Conservation (phyloP, 2,113 vertebrate species). For the Tragelaphus strepsiceros region DNA sequence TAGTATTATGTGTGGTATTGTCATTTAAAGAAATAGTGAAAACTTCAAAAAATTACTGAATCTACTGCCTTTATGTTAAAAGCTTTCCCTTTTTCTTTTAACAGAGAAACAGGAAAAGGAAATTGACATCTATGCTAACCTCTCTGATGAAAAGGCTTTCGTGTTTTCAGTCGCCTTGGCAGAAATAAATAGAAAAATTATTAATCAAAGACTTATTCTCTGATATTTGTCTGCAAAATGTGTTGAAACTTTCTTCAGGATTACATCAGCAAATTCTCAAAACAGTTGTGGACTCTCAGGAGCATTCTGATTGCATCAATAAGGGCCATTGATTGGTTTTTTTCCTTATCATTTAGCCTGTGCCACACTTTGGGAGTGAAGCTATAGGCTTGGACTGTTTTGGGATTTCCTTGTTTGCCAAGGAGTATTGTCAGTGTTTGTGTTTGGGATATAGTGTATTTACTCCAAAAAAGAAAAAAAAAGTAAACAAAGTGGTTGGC, state of each 20-base stretch:
- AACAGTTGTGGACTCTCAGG: constrained; percentile 68
- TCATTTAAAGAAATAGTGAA: constrained; percentile 29
- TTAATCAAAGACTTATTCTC: constrained; percentile 96
- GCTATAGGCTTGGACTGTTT: constrained; percentile 41
- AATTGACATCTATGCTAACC: constrained; percentile 96
- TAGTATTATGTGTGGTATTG: background rate
- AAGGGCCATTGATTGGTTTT: constrained; percentile 53
- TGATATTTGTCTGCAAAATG: constrained; percentile 72
- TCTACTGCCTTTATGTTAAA: constrained; percentile 19
- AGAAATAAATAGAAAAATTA: constrained; percentile 99
- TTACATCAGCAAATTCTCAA: constrained; percentile 68
- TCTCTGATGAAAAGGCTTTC: constrained; percentile 98
- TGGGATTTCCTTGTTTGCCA: constrained; percentile 68
- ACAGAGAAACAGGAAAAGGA: constrained; percentile 98
- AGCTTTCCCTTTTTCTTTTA: constrained; percentile 75
- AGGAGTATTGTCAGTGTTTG: constrained; percentile 68
- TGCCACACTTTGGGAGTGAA: constrained; percentile 67
- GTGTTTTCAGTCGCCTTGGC: constrained; percentile 98
- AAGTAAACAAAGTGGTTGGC: constrained; percentile 59
- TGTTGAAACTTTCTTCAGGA: constrained; percentile 75
- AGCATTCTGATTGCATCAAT: constrained; percentile 66
- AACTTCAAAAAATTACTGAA: background rate
- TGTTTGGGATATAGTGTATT: constrained; percentile 62
- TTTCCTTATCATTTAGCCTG: constrained; percentile 43
- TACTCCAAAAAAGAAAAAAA: constrained; percentile 22